phyloP scores from a whole-genome alignment of 2,113 vertebrate genomes.

The Herpetotheres cachinnans region DNA sequence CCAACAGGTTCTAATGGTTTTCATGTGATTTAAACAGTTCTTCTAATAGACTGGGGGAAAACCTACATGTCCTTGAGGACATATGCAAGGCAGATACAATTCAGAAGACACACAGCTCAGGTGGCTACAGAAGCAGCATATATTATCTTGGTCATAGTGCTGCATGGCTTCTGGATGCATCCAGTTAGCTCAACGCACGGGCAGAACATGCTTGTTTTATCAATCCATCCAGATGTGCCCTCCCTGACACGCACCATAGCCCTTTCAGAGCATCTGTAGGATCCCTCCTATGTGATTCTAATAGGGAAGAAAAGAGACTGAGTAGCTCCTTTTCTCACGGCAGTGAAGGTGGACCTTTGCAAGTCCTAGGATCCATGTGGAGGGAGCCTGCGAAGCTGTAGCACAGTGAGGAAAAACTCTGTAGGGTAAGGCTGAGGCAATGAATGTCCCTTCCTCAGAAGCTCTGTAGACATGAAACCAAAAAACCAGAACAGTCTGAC shows the following conservation, averaged over 20 bases:
- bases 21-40: not conserved
- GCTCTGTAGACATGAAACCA: not conserved
- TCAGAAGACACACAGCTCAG: not conserved
- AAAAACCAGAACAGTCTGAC: not conserved
- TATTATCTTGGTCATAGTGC: not conserved
- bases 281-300: not conserved
- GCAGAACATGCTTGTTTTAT: not conserved
- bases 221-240: not conserved
- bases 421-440: not conserved
- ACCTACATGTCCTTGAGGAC: not conserved
- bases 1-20: not conserved
- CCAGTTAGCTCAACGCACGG: not conserved
- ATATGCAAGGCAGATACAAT: not conserved
- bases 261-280: not conserved
- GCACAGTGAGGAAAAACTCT: not conserved
- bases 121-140: not conserved
- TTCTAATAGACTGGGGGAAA: not conserved
- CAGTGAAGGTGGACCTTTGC: not conserved
- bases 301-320: not conserved
- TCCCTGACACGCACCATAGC: rapidly evolving
- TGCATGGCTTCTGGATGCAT: not conserved
- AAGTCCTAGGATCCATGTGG: not conserved
- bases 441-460: not conserved
- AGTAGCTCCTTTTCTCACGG: not conserved
- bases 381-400: not conserved